Evolutionary conservation across 2,797 vertebrate genomes (phyloP).

Genomic region (Hephaestus fuliginosus): DNA sequence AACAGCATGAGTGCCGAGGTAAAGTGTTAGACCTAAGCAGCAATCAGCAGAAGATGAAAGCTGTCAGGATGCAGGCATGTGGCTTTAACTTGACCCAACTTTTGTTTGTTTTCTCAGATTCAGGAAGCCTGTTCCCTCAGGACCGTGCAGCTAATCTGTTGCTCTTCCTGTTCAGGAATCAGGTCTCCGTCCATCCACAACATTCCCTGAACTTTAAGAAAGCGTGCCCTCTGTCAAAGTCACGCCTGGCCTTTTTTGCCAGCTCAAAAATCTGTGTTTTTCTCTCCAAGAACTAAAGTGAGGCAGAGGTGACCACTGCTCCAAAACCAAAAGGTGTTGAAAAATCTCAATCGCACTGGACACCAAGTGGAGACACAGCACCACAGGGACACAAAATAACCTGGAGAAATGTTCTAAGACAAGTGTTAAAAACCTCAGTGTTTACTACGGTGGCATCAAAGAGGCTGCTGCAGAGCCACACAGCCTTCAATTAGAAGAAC

Average conservation of each 20-base stretch:
- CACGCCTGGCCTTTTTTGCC: conserved; percentile 12
- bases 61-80: conserved; percentile 2
- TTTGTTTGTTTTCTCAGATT: conserved; percentile 48
- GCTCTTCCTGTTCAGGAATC: conserved; percentile 59
- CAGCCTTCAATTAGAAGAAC: conserved; percentile 28
- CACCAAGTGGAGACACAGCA: conserved; percentile 9
- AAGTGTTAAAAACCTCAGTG: not conserved
- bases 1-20: not conserved
- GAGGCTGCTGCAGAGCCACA: conserved; percentile 13
- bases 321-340: conserved; percentile 24
- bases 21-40: not conserved
- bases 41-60: conserved; percentile 2
- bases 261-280: conserved; percentile 30
- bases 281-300: conserved; percentile 16
- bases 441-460: conserved; percentile 28
- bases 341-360: conserved; percentile 3
- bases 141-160: conserved; percentile 49
- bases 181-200: conserved; percentile 31
- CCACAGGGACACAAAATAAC: conserved; percentile 14
- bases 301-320: conserved; percentile 21
- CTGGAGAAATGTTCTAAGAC: conserved; percentile 19
- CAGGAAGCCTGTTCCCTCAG: conserved; percentile 57
- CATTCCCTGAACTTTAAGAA: conserved; percentile 38
- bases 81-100: conserved; percentile 28
- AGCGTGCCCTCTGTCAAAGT: conserved; percentile 22